A percentile compares a stretch with the other conserved stretches of the same genome.
These are phyloP conservation scores for Notoglanidium macrostoma DNA, from an alignment of 2,797 vertebrate genomes.

Conservation along the genomic window DNA sequence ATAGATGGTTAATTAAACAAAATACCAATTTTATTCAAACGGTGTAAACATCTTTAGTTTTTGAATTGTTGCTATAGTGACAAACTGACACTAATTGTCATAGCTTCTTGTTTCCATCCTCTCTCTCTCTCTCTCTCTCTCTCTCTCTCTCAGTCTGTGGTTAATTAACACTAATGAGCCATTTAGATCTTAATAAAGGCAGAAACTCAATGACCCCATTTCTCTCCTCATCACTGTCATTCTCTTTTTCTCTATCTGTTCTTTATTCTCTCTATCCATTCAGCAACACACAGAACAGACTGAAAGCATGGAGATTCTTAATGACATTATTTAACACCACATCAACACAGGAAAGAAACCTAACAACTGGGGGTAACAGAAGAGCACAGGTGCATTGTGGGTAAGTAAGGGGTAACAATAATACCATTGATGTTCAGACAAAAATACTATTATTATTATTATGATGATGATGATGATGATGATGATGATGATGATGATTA, in stretches of 20 bases:
- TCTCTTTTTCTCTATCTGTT: not conserved
- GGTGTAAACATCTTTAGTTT: not conserved
- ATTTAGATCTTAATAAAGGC: not conserved
- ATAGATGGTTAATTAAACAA: not conserved
- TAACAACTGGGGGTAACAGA: not conserved
- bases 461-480: not conserved
- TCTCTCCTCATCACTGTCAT: not conserved
- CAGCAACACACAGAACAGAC: not conserved
- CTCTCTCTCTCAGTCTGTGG: not conserved
- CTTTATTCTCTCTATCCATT: not conserved
- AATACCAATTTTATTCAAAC: not conserved
- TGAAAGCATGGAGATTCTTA: not conserved
- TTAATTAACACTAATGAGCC: slow-evolving; percentile 9
- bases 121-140: not conserved
- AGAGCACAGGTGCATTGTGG: not conserved
- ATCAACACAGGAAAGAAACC: not conserved
- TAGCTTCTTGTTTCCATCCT: not conserved
- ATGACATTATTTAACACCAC: not conserved
- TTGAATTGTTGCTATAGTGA: not conserved
- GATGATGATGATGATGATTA: too few relatives aligned
- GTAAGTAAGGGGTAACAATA: not conserved
- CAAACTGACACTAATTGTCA: not conserved
- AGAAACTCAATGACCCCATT: not conserved
- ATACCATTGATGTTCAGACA: not conserved
- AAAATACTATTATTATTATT: not conserved